Evolutionary conservation across 2,797 vertebrate species (phyloP), one percentile per base, ranked within the genome.

Genomic region (Todus mexicanus): DNA sequence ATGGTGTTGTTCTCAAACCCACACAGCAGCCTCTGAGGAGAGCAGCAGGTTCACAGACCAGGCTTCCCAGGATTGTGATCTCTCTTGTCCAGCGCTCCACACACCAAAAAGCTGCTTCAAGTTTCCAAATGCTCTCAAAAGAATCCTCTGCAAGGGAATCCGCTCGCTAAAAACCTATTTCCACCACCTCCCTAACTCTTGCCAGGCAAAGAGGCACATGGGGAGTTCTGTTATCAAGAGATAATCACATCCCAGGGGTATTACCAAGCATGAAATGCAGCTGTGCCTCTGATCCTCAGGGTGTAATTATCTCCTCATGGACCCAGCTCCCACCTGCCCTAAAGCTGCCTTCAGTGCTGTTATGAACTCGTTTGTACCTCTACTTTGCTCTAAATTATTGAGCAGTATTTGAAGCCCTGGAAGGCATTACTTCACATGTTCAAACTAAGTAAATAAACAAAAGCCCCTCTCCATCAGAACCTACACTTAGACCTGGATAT

Each of bases 251-350:
- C 94, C 89, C 80, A 0, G 0, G 48, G 61, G 89, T 66, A 78
- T 65, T 42, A 43, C 68, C 43, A 38, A 59, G 73, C 84, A 43
- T 48, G 25, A 81, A 90, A 84, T 35, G 80, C 93, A 92, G 95
- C 94, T 92, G 92, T 93, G 89, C 79, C 64, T 95, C 93, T 45
- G 42, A 76, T 91, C 89, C 89, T 93, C 68, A 22, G 92, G 64
- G 63, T 69, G 60, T 85, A 87, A 51, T 82, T 86, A 86, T 48
- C 76, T 90, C 87, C 66, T 76, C 72, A 47, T 3, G 84, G 76
- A n/a, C 84, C 1, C 0, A 4, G 29, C 31, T 83, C 79, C 69
- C 42, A 43, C 83, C 85, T 56, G 84, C 86, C 81, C 84, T 56
- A 61, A 75, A 92, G 89, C 90, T 77, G 53, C 64, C 90, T 89